Evolutionary conservation across 2,113 vertebrate genomes (phyloP), one percentile per base, ranked within the genome.

Genomic region (Grantiella picta): DNA sequence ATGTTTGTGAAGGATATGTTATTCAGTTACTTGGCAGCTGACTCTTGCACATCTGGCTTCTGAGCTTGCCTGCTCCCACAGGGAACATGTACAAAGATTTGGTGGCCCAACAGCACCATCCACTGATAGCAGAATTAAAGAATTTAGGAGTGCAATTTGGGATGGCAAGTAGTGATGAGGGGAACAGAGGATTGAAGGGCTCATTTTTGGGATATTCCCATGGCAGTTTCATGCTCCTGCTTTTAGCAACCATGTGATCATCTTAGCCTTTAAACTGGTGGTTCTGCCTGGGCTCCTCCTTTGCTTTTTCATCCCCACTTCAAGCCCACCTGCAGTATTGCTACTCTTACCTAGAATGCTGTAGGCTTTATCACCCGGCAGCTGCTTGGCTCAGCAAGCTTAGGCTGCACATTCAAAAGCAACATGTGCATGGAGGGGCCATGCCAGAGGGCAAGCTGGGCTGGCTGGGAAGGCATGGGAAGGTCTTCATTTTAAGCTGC

Each of bases 81-180:
- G 27, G 23, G 73, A 92, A 45, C 18, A 10, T 11, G n/a, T 19
- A 21, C 12, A 56, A 64, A 22, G 19, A 47, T 66, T 36, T 52
- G 49, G n/a, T 64, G 29, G 31, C 33, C 83, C 25, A 69, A 57
- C 47, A 83, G 77, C 53, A 75, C 82, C 68, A 81, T 89, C 38
- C 50, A 29, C 68, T 75, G 45, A 40, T 22, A 89, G 40, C 9
- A 63, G 53, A 82, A 33, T 50, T 79, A 79, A 78, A 40, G 31
- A 75, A 56, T 11, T 80, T 25, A n/a, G 31, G 15, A 73, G 63
- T 36, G 15, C 31, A 50, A 1, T 15, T 28, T 53, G 66, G 21
- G 10, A 54, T 31, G 64, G 31, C 0, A 0, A 63, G 27, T 36
- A 35, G 21, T 42, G 25, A 38, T 65, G 12, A 80, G 56, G 36